Evolutionary conservation across 2,888 invertebrate genomes (phyloP).

Genomic region (Phortica magna): DNA sequence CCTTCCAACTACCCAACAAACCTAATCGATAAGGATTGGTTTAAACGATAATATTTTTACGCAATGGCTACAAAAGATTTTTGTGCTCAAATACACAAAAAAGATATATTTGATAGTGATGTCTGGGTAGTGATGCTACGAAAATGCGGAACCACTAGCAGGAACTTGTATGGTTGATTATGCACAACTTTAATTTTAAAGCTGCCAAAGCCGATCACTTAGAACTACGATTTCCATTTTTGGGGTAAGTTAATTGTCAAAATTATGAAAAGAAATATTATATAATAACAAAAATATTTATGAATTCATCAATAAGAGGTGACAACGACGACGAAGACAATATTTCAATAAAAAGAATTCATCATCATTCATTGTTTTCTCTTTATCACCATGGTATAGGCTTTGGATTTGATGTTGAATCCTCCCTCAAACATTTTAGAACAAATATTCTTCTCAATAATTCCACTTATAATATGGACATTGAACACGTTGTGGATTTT

Average conservation of each 20-base stretch:
- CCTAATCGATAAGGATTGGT: constrained; percentile 59
- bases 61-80: constrained; percentile 36
- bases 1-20: constrained; percentile 46
- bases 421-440: constrained; percentile 53
- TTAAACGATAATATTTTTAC: constrained; percentile 48
- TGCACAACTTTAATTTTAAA: constrained; percentile 68
- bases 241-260: constrained; percentile 65
- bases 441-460: constrained; percentile 4
- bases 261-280: no score
- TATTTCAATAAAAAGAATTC: constrained; percentile 68
- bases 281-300: no score
- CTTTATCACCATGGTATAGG: constrained; percentile 81
- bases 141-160: constrained; percentile 75
- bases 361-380: constrained; percentile 90
- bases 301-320: no score
- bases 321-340: constrained; percentile 45
- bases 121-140: constrained; percentile 70
- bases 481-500: constrained; percentile 61
- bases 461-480: no score
- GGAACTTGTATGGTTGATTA: constrained; percentile 69
- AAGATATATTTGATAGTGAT: constrained; percentile 67
- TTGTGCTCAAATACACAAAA: constrained; percentile 57
- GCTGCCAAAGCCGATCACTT: constrained; percentile 56
- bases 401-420: constrained; percentile 49
- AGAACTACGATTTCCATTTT: constrained; percentile 61